These are phyloP conservation scores for Choristoneura fumiferana DNA, from an alignment of 1,140 invertebrate species.

Conservation along the genomic window DNA sequence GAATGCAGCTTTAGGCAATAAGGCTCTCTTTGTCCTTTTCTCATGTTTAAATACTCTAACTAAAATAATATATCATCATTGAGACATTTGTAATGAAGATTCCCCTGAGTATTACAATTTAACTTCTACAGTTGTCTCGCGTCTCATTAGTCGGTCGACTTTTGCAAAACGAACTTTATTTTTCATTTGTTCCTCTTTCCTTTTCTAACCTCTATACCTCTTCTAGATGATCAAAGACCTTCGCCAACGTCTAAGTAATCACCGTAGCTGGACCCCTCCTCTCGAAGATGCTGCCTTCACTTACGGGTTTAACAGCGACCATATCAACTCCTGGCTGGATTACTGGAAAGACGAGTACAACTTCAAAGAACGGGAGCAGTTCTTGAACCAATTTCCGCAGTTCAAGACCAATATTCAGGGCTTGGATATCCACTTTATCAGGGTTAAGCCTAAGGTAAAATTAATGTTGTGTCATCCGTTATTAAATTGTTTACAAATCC, in stretches of 20 bases:
- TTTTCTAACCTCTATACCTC: too few species aligned
- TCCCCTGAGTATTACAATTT: too few species aligned
- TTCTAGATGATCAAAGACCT: conserved; percentile 79
- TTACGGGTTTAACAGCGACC: conserved; percentile 84
- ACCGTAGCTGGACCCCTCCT: conserved; percentile 55
- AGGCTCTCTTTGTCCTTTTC: too few species aligned
- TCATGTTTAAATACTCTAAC: too few species aligned
- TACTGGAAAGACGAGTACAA: conserved; percentile 83
- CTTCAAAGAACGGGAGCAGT: conserved; percentile 82
- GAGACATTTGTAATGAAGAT: too few species aligned
- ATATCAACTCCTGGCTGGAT: conserved; percentile 79
- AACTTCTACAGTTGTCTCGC: too few species aligned
- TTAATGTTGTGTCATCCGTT: neutral
- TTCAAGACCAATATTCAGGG: conserved; percentile 82
- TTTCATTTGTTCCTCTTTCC: too few species aligned
- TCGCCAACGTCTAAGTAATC: conserved; percentile 69
- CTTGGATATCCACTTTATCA: conserved; percentile 84
- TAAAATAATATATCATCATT: neutral
- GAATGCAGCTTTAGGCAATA: too few species aligned
- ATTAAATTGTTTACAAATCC: neutral
- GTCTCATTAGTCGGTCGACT: too few species aligned
- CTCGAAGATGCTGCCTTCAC: conserved; percentile 82
- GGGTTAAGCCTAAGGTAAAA: conserved; percentile 72
- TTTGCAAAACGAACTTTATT: too few species aligned
- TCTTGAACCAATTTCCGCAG: conserved; percentile 83